These are phyloP conservation scores for Tribolium castaneum DNA, from an alignment of 1,140 invertebrate species.

Conservation along the genomic window DNA sequence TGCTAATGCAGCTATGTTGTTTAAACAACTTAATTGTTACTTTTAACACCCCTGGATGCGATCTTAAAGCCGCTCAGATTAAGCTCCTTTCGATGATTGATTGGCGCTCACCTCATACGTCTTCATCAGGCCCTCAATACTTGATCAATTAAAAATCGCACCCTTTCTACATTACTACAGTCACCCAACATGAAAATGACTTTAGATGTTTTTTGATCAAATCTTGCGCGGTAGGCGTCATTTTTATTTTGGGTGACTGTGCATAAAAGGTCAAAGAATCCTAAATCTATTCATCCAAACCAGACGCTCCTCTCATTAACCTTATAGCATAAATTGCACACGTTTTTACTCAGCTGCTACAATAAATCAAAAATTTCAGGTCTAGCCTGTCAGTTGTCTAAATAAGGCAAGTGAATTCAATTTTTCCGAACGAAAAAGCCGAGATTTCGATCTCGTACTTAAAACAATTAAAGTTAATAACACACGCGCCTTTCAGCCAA, in stretches of 20 bases:
- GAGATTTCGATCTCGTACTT: neutral
- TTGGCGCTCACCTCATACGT: conserved; percentile 37
- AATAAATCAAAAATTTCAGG: neutral
- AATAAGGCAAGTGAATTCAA: neutral
- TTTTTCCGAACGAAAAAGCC: neutral
- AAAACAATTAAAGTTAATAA: neutral
- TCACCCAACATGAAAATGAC: too few species aligned
- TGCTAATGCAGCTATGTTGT: conserved; percentile 57
- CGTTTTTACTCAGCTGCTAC: neutral
- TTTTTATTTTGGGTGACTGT: too few species aligned
- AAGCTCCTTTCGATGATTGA: conserved; percentile 40
- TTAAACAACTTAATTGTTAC: conserved; percentile 58
- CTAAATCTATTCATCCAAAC: neutral
- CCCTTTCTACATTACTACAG: too few species aligned
- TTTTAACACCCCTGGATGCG: conserved; percentile 43
- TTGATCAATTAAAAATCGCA: conserved; percentile 31
- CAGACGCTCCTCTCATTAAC: neutral
- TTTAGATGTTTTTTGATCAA: too few species aligned
- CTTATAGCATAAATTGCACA: neutral
- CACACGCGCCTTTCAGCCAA: neutral
- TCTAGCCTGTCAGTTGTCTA: neutral
- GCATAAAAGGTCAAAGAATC: neutral
- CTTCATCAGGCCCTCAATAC: conserved; percentile 35
- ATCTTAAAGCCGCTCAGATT: conserved; percentile 40
- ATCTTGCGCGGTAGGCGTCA: too few species aligned